A percentile compares a stretch with the other conserved stretches of the same genome.
These are phyloP conservation scores for Formicarius rufipectus DNA, from an alignment of 2,113 vertebrate species.

Conservation along the genomic window DNA sequence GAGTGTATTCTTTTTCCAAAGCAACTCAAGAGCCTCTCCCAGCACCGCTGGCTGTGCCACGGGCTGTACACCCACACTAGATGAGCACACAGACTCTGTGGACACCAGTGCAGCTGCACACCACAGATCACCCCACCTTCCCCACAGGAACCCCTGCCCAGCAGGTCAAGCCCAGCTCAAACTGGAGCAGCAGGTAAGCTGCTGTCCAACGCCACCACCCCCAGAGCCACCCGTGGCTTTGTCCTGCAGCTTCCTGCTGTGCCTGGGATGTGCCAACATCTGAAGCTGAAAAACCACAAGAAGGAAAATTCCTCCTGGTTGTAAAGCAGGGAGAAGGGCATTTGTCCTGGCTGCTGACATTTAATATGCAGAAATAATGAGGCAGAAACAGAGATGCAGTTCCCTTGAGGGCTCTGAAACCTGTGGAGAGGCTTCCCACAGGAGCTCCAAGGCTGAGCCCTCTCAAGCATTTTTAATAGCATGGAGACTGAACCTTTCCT, in stretches of 20 bases:
- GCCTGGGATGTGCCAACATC: background rate
- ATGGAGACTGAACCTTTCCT: background rate
- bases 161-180: background rate
- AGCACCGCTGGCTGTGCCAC: background rate
- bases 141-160: background rate
- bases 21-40: background rate
- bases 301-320: background rate
- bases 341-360: background rate
- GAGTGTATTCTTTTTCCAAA: background rate
- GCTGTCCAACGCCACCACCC: background rate
- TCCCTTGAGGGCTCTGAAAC: background rate
- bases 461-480: background rate
- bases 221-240: fast-evolving
- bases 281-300: background rate
- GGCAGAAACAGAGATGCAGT: background rate
- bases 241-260: background rate
- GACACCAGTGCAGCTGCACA: background rate
- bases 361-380: background rate
- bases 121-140: background rate
- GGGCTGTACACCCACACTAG: background rate
- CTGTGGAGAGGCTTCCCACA: background rate
- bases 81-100: background rate
- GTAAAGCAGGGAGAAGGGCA: background rate
- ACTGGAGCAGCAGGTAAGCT: background rate
- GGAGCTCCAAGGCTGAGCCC: background rate